Evolutionary conservation across 2,888 invertebrate genomes (phyloP).

Genomic region (Drosophila crucigera): DNA sequence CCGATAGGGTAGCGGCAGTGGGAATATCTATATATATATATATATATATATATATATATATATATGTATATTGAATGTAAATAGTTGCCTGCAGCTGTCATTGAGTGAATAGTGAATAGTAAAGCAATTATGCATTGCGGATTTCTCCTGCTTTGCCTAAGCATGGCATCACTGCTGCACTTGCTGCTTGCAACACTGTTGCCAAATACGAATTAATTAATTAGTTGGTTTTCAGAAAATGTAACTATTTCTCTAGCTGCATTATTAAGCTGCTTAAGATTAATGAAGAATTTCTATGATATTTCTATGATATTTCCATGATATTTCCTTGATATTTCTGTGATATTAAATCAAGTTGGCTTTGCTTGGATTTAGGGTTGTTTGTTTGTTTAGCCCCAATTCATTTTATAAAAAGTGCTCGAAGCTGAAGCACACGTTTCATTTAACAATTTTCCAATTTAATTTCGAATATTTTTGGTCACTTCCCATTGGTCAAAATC

Average conservation of each 20-base stretch:
- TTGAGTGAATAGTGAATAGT: neutral
- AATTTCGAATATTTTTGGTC: constrained; percentile 25
- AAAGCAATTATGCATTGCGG: neutral
- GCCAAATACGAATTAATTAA: neutral
- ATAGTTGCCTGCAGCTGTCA: neutral
- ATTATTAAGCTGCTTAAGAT: neutral
- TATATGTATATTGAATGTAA: neutral
- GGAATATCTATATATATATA: neutral
- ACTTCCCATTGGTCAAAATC: neutral
- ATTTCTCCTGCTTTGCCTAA: neutral
- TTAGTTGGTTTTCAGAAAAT: neutral
- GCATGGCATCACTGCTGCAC: neutral
- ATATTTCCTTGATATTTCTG: no score
- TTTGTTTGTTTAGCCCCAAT: neutral
- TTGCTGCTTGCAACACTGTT: neutral
- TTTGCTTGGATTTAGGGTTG: neutral
- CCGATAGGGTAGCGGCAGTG: neutral
- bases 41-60: neutral
- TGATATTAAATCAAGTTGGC: constrained; percentile 6
- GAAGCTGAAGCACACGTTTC: constrained; percentile 18
- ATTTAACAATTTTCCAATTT: constrained; percentile 18
- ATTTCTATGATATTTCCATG: no score
- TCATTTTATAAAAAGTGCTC: constrained; percentile 25
- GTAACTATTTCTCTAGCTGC: neutral
- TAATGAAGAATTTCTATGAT: no score